Evolutionary conservation across 1,140 invertebrate species (phyloP), one percentile per base, ranked within the genome.

Genomic region (Hyles euphorbiae): DNA sequence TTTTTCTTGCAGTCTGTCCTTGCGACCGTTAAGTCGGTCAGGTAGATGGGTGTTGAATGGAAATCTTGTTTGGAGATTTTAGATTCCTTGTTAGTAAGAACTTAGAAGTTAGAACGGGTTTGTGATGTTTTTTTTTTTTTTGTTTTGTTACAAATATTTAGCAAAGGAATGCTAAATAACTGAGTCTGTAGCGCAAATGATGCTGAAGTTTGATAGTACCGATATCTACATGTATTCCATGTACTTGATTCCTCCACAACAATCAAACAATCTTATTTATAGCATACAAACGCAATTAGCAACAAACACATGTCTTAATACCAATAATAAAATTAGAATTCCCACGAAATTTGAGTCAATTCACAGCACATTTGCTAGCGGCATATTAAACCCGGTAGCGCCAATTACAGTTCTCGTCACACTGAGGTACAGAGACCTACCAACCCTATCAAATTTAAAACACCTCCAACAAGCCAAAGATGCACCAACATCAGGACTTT

Each of bases 351-450:
- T 11, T n/a, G 46, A 22, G 67, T 62, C 72, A 77, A 79, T 82
- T 82, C 70, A 70, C 76, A 79, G 71, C 69, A 82, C 72, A 81
- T 83, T 83, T 79, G 79, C 77, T 77, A 79, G 70, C 36, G 56
- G 56, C 70, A 73, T 75, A 76, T 79, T 78, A 83, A 75, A 68
- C 32, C 70, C 78, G 65, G 78, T 81, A 81, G 74, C 78, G 49
- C 58, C 71, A 78, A 82, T 82, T 82, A 82, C 63, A 61, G 65
- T 59, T 52, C 64, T 67, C 62, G 52, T 63, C 66, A 69, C 65
- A 62, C 53, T 32, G 3, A n/a, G n/a, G 10, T 32, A 22, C 43
- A 44, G 11, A 45, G 11, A 48, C 3, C 3, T 32, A 36, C 33
- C 51, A 62, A 62, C 54, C 53, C 65, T 53, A 53, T 34, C 57